These are phyloP conservation scores for Drosophila diplacantha DNA, from an alignment of 2,888 invertebrate species.

Conservation along the genomic window DNA sequence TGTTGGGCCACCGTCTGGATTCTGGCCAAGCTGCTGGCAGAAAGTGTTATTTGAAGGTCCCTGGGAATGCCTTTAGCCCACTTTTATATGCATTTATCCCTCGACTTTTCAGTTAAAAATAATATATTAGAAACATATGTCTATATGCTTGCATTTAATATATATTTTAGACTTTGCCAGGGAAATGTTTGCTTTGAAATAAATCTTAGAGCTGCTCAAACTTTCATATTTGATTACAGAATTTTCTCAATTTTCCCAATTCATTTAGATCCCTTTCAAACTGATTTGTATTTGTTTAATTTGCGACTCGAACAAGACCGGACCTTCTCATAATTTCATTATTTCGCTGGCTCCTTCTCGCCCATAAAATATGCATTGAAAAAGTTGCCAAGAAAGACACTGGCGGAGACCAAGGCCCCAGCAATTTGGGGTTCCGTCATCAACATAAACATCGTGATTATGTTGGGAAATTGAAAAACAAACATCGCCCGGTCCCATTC, in stretches of 20 bases:
- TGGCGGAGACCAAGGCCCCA: conserved; percentile 9
- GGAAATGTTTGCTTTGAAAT: no score
- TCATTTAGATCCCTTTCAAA: not conserved
- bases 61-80: not conserved
- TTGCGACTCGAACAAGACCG: not conserved
- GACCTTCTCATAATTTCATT: not conserved
- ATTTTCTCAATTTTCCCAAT: not conserved
- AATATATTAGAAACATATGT: no score
- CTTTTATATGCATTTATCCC: no score
- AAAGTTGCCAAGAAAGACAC: conserved; percentile 5
- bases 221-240: not conserved
- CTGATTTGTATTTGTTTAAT: not conserved
- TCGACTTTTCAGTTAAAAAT: not conserved
- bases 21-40: not conserved
- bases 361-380: conserved; percentile 7
- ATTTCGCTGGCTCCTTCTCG: not conserved
- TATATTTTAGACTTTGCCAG: no score
- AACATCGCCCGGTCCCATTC: conserved; percentile 15
- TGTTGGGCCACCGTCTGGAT: conserved; percentile 13
- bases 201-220: not conserved
- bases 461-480: conserved; percentile 6
- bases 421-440: conserved; percentile 30
- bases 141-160: no score
- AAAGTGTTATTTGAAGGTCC: not conserved
- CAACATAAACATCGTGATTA: conserved; percentile 29